Percentiles rank a stretch among this genome's conserved stretches.
These are phyloP conservation scores for Odontamblyopus lacepedii DNA, from an alignment of 2,797 vertebrate species.

Conservation along the genomic window DNA sequence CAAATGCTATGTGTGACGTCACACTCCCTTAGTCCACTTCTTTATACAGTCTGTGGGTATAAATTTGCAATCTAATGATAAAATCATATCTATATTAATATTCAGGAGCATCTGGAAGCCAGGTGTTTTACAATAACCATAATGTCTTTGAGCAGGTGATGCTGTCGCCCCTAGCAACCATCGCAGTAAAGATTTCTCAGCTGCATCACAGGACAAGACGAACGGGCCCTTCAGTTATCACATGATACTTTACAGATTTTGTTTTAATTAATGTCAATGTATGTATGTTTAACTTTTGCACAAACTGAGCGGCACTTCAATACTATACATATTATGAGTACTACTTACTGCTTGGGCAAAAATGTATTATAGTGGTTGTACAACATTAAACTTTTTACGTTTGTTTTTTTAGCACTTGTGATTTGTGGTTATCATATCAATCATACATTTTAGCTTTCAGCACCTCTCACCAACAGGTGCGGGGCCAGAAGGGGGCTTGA, in stretches of 20 bases:
- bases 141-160: conserved; percentile 79
- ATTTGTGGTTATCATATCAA: background rate
- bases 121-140: conserved; percentile 14
- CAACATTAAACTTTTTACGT: conserved; percentile 57
- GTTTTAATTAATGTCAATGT: background rate
- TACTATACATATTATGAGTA: conserved; percentile 2
- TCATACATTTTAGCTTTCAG: background rate
- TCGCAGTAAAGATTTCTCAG: conserved; percentile 91
- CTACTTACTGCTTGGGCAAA: conserved; percentile 26
- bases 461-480: background rate
- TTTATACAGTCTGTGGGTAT: too few relatives aligned
- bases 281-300: conserved; percentile 39
- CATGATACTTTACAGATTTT: conserved; percentile 68
- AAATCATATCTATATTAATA: background rate
- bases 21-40: too few relatives aligned
- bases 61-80: background rate
- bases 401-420: conserved; percentile 28
- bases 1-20: too few relatives aligned
- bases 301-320: conserved; percentile 12
- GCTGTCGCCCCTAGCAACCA: conserved; percentile 89
- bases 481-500: too few relatives aligned
- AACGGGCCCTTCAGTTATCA: conserved; percentile 88
- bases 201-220: conserved; percentile 88
- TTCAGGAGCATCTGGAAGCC: background rate
- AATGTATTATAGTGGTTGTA: conserved; percentile 22